Evolutionary conservation across 2,888 invertebrate species (phyloP).

Genomic region (Nomada fabriciana): DNA sequence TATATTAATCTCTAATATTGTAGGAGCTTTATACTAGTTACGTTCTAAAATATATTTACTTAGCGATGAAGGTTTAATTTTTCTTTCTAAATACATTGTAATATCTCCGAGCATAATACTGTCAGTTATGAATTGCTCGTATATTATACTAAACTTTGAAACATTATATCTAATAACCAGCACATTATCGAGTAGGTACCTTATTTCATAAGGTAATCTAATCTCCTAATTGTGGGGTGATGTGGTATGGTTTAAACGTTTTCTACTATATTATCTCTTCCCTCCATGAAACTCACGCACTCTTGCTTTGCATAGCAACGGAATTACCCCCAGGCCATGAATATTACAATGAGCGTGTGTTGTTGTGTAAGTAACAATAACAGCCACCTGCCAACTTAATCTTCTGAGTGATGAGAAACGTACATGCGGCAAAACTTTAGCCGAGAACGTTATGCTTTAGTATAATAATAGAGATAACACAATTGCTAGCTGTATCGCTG

Average conservation of each 20-base stretch:
- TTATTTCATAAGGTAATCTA: neutral
- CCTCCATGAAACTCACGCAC: neutral
- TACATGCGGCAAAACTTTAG: neutral
- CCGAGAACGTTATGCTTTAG: neutral
- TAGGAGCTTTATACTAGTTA: too few species aligned
- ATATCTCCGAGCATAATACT: neutral
- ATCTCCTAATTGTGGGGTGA: neutral
- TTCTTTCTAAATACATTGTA: neutral
- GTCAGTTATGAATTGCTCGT: neutral
- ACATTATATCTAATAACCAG: neutral
- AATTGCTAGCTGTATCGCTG: neutral
- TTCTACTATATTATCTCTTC: neutral
- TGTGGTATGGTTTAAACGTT: neutral
- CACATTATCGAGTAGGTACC: neutral
- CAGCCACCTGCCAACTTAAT: conserved; percentile 22
- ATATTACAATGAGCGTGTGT: conserved; percentile 26
- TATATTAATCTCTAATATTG: too few species aligned
- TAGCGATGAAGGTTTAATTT: too few species aligned
- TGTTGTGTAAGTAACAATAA: conserved; percentile 10
- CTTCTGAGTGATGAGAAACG: conserved; percentile 15
- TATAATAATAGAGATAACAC: neutral
- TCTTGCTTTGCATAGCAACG: neutral
- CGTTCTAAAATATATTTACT: too few species aligned
- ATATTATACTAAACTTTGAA: neutral
- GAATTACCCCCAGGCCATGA: conserved; percentile 15